A percentile compares a stretch with the other conserved stretches of the same genome.
phyloP scores from a whole-genome alignment of 2,113 vertebrate genomes.

The Elephantulus edwardii region DNA sequence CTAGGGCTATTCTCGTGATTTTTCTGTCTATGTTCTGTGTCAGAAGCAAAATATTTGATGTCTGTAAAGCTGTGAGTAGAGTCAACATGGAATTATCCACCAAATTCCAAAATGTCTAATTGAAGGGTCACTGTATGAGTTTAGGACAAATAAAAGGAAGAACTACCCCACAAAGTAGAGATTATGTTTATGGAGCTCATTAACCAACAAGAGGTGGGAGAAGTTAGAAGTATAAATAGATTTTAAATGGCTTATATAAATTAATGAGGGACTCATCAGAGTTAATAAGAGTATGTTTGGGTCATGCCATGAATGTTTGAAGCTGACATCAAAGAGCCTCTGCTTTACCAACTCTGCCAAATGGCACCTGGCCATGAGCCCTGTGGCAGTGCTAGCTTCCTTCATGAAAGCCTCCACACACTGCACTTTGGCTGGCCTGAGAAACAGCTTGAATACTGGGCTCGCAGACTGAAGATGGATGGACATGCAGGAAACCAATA shows the following conservation, averaged over 20 bases:
- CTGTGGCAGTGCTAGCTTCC: neutral
- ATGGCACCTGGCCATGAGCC: neutral
- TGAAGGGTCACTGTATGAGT: neutral
- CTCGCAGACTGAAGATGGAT: neutral
- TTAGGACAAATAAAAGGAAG: slow-evolving; percentile 24
- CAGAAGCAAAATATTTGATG: neutral
- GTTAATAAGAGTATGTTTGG: slow-evolving; percentile 20
- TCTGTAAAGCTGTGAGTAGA: neutral
- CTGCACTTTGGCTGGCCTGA: neutral
- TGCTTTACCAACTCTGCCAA: neutral
- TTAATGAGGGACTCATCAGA: slow-evolving; percentile 44
- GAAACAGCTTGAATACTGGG: neutral
- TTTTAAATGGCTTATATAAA: slow-evolving; percentile 51
- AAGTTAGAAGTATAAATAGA: slow-evolving; percentile 55
- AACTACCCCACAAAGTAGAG: neutral
- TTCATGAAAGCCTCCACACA: neutral
- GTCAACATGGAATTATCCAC: neutral
- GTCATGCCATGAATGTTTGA: slow-evolving; percentile 41
- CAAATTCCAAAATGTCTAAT: neutral
- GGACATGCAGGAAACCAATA: neutral
- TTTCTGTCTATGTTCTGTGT: neutral
- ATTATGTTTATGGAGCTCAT: slow-evolving; percentile 40
- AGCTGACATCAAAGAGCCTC: slow-evolving; percentile 47
- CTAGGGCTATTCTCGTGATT: neutral
- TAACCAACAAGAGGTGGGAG: slow-evolving; percentile 32